Percentiles rank a stretch among this genome's conserved stretches.
Conservation (phyloP, 2,113 vertebrate species). For the Microcebus murinus region DNA sequence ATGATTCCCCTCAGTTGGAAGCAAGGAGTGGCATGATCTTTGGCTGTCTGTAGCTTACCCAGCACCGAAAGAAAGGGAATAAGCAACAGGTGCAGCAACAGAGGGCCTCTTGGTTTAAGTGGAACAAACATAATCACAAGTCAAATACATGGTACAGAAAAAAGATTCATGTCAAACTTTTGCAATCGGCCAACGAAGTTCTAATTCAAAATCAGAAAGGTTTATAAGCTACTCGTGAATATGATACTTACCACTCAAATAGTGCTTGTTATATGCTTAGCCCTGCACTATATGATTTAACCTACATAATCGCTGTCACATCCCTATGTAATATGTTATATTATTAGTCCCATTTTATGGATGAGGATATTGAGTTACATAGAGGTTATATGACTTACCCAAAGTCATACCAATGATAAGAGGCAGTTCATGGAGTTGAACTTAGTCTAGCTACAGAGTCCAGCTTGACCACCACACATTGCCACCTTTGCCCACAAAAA, state of each 20-base stretch:
- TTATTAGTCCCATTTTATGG: not conserved
- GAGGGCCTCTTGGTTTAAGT: not conserved
- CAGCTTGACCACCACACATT: not conserved
- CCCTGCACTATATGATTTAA: not conserved
- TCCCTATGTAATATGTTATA: not conserved
- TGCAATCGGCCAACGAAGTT: not conserved
- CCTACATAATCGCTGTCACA: not conserved
- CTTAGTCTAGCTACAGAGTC: not conserved
- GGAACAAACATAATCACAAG: not conserved
- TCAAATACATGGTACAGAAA: not conserved
- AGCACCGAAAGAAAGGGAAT: not conserved
- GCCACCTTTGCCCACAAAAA: not conserved
- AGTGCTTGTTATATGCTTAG: not conserved
- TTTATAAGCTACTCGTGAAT: not conserved
- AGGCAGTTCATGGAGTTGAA: not conserved
- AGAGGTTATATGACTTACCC: not conserved
- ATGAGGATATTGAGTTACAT: not conserved
- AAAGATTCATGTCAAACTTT: not conserved
- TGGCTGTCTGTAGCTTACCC: not conserved
- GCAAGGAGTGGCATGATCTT: not conserved
- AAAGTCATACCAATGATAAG: not conserved
- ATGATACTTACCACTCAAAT: not conserved
- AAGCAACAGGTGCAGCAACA: not conserved
- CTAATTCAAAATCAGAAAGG: not conserved
- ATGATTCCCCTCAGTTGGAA: not conserved